Evolutionary conservation across 1,140 invertebrate species (phyloP), one percentile per base, ranked within the genome.

Genomic region (Papilio machaon): DNA sequence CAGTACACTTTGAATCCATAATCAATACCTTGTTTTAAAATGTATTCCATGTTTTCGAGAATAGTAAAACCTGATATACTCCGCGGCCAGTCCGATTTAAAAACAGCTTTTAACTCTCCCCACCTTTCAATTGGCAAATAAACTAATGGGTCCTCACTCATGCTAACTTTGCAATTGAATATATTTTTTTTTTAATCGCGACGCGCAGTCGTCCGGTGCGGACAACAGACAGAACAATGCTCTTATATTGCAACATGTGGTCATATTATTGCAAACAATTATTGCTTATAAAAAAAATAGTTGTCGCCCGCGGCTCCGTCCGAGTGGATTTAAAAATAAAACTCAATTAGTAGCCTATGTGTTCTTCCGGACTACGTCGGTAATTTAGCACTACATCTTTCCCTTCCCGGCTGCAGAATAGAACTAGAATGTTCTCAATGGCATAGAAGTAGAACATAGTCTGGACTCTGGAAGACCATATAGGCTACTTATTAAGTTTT

Each of bases 1-100:
- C 87, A 87, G 67, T 89, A 91, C 7, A 88, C 89, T 84, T 85
- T 88, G 38, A 91, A 89, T 13, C 87, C 86, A 73, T 90, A 88
- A 52, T 89, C 84, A 3, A 86, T 67, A 35, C 85, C 85, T 3
- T 54, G 73, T 38, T 84, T 60, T 17, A 87, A 15, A 70, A 89
- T 85, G 15, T 81, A 46, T 60, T 84, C 81, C 38, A 85, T 81
- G 19, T 74, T 85, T 2, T 89, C 85, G 13, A 91, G 74, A 0
- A 82, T 38, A 1, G 82, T 85, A 23, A 83, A 85, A 8, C 85
- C 87, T 15, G 86, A 84, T 30, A 90, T 79, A 73, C 86, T 81
- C n/a, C 88, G 80, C 0, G 88, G 88, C 84, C 81, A 88, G 67
- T 89, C 86, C 2, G 75, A 60, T 79, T 86, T 87, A 47, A 90